A percentile compares a stretch with the other conserved stretches of the same genome.
Evolutionary conservation across 1,140 invertebrate species (phyloP).

Genomic region (Philopotamus ludificatus): DNA sequence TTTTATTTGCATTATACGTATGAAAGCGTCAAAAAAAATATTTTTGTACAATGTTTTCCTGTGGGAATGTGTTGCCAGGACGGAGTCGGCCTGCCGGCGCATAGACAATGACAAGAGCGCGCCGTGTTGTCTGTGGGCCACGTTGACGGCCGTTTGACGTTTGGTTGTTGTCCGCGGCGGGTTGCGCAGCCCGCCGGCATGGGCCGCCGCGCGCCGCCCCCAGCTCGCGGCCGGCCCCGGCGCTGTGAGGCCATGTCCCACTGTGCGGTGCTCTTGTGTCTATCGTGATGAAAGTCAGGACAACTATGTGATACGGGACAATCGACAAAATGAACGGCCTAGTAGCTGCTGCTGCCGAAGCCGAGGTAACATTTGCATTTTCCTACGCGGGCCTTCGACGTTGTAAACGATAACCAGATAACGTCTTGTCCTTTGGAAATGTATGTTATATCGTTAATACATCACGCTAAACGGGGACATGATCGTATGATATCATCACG

Average conservation of each 20-base stretch:
- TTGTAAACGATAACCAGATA: too few species aligned
- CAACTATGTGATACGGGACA: slow-evolving; percentile 29
- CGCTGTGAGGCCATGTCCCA: background rate
- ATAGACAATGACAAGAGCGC: too few species aligned
- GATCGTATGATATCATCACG: too few species aligned
- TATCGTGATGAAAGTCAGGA: slow-evolving; percentile 17
- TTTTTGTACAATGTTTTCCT: too few species aligned
- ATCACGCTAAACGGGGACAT: too few species aligned
- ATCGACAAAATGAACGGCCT: slow-evolving; percentile 57
- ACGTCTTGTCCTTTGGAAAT: too few species aligned
- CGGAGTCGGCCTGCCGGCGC: too few species aligned
- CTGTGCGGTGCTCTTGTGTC: background rate
- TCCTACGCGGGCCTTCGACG: background rate
- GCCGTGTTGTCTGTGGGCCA: slow-evolving; percentile 18
- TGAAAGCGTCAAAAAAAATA: too few species aligned
- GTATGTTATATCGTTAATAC: too few species aligned
- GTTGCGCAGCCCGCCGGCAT: too few species aligned
- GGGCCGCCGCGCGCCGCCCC: background rate
- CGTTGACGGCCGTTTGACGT: slow-evolving; percentile 38
- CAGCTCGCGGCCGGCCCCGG: background rate
- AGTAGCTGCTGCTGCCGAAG: slow-evolving; percentile 58
- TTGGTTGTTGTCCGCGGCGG: slow-evolving; percentile 34
- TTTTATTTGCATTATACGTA: too few species aligned
- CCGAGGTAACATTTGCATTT: slow-evolving; percentile 47
- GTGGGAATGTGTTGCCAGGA: too few species aligned